Evolutionary conservation across 2,113 vertebrate genomes (phyloP).

Genomic region (Setophaga petechia): DNA sequence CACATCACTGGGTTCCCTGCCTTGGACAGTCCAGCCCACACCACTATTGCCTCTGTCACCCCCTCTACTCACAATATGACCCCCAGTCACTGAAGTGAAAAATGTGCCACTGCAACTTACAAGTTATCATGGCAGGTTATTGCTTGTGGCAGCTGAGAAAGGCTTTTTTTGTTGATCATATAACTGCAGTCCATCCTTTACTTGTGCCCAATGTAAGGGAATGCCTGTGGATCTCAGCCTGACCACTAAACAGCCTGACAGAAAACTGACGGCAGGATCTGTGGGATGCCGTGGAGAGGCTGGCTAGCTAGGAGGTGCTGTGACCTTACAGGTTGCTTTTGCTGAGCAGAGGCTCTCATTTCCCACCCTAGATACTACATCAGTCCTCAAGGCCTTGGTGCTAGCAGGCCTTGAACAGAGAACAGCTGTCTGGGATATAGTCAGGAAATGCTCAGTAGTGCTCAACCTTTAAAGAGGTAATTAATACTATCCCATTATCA

Average conservation of each 20-base stretch:
- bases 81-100: neutral
- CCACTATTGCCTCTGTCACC: neutral
- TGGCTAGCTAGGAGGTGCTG: neutral
- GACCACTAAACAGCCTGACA: neutral
- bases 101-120: neutral
- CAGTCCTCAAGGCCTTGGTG: neutral
- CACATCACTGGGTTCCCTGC: neutral
- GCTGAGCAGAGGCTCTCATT: neutral
- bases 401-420: neutral
- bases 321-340: neutral
- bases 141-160: neutral
- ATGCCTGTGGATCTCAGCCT: neutral
- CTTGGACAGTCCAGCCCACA: neutral
- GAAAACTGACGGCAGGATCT: neutral
- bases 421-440: neutral
- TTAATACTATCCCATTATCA: neutral
- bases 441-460: neutral
- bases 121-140: neutral
- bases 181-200: neutral
- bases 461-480: neutral
- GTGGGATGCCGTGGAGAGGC: neutral
- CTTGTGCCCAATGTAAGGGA: fast-evolving
- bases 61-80: neutral
- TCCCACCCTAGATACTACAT: neutral
- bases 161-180: neutral